Evolutionary conservation across 2,888 invertebrate species (phyloP).

Genomic region (Icerya purchasi): DNA sequence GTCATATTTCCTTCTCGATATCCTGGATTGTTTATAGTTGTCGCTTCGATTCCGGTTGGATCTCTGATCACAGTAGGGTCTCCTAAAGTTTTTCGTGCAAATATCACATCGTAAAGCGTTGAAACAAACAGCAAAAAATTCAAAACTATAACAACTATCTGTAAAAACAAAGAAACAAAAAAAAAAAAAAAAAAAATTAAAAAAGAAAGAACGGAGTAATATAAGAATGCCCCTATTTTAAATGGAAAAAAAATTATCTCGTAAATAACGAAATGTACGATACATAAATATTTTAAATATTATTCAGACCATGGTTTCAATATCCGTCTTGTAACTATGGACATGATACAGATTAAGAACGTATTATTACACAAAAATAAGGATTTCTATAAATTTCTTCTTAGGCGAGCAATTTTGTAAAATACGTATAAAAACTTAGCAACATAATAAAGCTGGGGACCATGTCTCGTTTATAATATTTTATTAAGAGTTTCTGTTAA

Average conservation of each 20-base stretch:
- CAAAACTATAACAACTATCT: slow-evolving; percentile 57
- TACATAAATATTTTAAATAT: not conserved
- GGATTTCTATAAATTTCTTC: too few species aligned
- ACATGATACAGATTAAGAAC: too few species aligned
- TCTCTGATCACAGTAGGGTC: slow-evolving; percentile 49
- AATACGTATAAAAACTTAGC: too few species aligned
- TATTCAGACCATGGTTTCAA: not conserved
- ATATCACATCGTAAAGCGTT: slow-evolving; percentile 59
- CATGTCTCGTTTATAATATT: too few species aligned
- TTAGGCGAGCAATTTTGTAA: too few species aligned
- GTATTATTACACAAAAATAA: too few species aligned
- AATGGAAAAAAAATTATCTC: not conserved
- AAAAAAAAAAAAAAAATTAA: too few species aligned
- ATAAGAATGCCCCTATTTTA: slow-evolving; percentile 1
- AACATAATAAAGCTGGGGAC: too few species aligned
- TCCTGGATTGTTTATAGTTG: slow-evolving; percentile 69
- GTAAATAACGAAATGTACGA: not conserved
- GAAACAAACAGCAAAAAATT: slow-evolving; percentile 53
- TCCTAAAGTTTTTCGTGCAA: slow-evolving; percentile 49
- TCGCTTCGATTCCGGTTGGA: slow-evolving; percentile 36
- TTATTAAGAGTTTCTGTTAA: too few species aligned
- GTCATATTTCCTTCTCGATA: slow-evolving; percentile 38
- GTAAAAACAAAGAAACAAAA: too few species aligned
- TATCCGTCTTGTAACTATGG: too few species aligned
- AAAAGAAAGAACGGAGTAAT: slow-evolving; percentile 10